These are phyloP conservation scores for Chroicocephalus ridibundus DNA, from an alignment of 2,113 vertebrate species.

Conservation along the genomic window DNA sequence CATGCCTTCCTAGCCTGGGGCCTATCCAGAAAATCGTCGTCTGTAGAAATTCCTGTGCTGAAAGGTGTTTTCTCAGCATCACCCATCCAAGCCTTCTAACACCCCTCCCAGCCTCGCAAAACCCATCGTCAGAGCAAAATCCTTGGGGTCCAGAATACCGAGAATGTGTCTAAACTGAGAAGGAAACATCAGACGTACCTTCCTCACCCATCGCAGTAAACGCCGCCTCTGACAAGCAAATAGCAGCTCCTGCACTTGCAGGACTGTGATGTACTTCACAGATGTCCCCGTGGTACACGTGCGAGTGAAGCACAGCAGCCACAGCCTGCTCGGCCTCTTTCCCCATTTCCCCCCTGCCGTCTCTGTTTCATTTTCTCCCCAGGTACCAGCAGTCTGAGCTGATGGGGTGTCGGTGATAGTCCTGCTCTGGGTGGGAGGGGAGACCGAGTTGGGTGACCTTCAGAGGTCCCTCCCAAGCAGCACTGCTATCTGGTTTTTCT, in stretches of 20 bases:
- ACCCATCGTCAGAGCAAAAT: background rate
- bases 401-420: background rate
- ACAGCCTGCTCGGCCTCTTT: background rate
- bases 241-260: background rate
- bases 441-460: background rate
- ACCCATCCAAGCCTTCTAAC: background rate
- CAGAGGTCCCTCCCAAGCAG: background rate
- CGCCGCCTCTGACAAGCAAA: background rate
- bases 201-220: background rate
- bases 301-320: background rate
- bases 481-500: background rate
- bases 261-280: background rate
- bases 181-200: background rate
- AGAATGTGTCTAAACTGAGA: background rate
- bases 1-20: background rate
- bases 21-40: background rate
- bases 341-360: background rate
- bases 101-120: background rate
- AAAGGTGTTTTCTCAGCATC: background rate
- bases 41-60: background rate
- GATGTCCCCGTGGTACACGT: rapidly evolving
- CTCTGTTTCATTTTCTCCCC: background rate
- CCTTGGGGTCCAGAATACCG: background rate
- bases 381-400: background rate
- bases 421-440: background rate